Percentiles rank a stretch among this genome's conserved stretches.
Evolutionary conservation across 2,888 invertebrate species (phyloP).

Genomic region (Drosophila fulvimacula): DNA sequence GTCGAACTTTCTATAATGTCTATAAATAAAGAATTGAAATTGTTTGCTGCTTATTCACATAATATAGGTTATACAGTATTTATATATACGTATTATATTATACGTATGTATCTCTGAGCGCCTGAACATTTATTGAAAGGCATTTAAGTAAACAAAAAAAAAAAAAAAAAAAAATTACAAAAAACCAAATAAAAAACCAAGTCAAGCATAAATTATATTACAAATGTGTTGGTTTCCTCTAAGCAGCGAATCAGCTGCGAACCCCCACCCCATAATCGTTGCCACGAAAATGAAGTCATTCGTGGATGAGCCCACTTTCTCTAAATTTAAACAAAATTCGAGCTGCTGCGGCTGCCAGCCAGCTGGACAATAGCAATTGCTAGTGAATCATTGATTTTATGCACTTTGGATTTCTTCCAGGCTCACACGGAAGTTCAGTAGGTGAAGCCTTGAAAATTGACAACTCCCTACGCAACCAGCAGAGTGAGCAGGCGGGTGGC

Average conservation of each 20-base stretch:
- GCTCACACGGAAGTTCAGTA: conserved; percentile 17
- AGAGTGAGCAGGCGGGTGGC: conserved; percentile 13
- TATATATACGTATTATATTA: neutral
- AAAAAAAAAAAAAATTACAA: conserved; percentile 2
- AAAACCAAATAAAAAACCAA: too few species aligned
- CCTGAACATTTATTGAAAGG: conserved; percentile 20
- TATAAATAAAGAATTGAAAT: conserved; percentile 54
- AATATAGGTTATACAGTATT: conserved; percentile 32
- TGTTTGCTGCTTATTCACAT: conserved; percentile 44
- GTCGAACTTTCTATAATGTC: conserved; percentile 38
- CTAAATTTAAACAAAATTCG: conserved; percentile 27
- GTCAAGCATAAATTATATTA: conserved; percentile 2
- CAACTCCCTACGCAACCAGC: conserved; percentile 41
- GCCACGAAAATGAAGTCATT: conserved; percentile 61
- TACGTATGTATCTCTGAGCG: conserved; percentile 16
- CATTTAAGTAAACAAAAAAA: conserved; percentile 31
- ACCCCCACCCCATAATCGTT: conserved; percentile 24
- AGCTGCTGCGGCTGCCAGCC: conserved; percentile 24
- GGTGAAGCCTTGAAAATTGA: conserved; percentile 62
- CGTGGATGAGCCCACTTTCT: conserved; percentile 41
- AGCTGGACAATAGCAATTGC: conserved; percentile 46
- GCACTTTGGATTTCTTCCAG: neutral
- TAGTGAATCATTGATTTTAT: conserved; percentile 53
- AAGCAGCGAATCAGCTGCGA: conserved; percentile 52
- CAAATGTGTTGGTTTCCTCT: conserved; percentile 1